These are phyloP conservation scores for Chaetodon trifascialis DNA, from an alignment of 2,113 vertebrate species.

Conservation along the genomic window DNA sequence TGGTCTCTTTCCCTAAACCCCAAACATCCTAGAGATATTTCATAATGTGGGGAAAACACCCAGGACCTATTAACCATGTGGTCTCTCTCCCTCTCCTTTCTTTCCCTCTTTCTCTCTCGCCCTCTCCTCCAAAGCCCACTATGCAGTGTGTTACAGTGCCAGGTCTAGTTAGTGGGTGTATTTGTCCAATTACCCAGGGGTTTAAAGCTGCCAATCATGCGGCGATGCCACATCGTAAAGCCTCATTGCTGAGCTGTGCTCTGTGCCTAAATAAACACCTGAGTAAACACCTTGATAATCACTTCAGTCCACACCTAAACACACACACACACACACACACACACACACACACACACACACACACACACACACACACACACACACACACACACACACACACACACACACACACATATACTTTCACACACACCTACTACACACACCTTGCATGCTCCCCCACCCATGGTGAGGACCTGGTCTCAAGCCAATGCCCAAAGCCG, in stretches of 20 bases:
- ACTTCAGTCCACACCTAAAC: slow-evolving; percentile 70
- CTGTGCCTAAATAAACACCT: slow-evolving; percentile 79
- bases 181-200: slow-evolving; percentile 73
- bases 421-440: slow-evolving; percentile 54
- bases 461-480: slow-evolving; percentile 47
- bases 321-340: slow-evolving; percentile 55
- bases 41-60: slow-evolving; percentile 71
- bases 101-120: slow-evolving; percentile 7
- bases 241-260: slow-evolving; percentile 57
- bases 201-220: slow-evolving; percentile 77
- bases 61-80: slow-evolving; percentile 62
- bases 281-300: slow-evolving; percentile 80
- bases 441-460: slow-evolving; percentile 53
- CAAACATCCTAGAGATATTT: slow-evolving; percentile 69
- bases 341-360: slow-evolving; percentile 57
- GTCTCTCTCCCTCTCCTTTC: slow-evolving; percentile 35
- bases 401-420: slow-evolving; percentile 52
- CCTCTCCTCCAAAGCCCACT: slow-evolving; percentile 49
- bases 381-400: slow-evolving; percentile 54
- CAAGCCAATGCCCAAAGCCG: slow-evolving; percentile 39
- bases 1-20: slow-evolving; percentile 61
- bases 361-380: slow-evolving; percentile 58
- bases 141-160: slow-evolving; percentile 55
- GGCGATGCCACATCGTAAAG: slow-evolving; percentile 78
- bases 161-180: slow-evolving; percentile 69